These are phyloP conservation scores for Discoglossus pictus DNA, from an alignment of 2,797 vertebrate species.

Conservation along the genomic window DNA sequence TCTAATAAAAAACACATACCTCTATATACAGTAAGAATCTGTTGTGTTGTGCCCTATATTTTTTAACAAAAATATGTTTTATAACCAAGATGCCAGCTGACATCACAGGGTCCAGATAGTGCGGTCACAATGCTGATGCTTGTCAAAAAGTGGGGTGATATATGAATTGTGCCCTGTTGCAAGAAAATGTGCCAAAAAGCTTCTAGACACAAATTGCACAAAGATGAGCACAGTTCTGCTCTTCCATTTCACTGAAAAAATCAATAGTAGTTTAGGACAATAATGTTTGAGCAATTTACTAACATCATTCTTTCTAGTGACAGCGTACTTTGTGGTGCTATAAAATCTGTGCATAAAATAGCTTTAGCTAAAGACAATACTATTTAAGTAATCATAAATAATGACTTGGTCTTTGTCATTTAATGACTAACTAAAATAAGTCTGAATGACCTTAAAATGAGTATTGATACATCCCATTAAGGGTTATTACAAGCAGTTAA, in stretches of 20 bases:
- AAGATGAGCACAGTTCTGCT: constrained; percentile 20
- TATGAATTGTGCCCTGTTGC: constrained; percentile 10
- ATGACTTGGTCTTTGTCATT: neutral
- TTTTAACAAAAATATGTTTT: no score
- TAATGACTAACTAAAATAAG: neutral
- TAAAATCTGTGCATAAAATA: constrained; percentile 30
- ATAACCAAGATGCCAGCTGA: no score
- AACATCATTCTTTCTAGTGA: constrained; percentile 31
- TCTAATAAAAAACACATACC: no score
- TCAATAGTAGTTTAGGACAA: constrained; percentile 36
- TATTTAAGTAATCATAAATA: constrained; percentile 30
- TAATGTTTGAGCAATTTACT: constrained; percentile 42
- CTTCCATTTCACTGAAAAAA: constrained; percentile 36
- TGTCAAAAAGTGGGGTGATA: neutral
- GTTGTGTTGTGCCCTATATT: no score
- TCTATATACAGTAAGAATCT: no score
- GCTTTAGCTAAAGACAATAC: constrained; percentile 11
- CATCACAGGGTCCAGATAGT: no score
- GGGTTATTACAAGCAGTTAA: neutral
- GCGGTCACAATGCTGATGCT: neutral
- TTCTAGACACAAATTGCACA: constrained; percentile 30
- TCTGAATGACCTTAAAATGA: neutral
- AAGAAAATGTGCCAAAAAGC: constrained; percentile 14
- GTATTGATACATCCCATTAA: neutral
- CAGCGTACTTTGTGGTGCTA: constrained; percentile 8